These are phyloP conservation scores for Balaenoptera acutorostrata DNA, from an alignment of 2,113 vertebrate genomes.

Conservation along the genomic window DNA sequence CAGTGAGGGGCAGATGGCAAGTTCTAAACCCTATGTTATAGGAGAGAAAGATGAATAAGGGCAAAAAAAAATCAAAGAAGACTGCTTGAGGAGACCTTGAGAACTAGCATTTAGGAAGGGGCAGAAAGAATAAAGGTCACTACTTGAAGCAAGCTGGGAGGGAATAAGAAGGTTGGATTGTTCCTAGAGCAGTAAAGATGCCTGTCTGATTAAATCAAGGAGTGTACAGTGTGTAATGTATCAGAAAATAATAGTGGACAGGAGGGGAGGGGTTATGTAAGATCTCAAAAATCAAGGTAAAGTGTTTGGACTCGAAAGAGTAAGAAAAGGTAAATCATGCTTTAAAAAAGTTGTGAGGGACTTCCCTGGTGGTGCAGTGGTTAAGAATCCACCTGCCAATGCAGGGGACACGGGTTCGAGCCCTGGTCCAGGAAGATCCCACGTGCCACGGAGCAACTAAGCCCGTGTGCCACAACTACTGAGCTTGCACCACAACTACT, in stretches of 20 bases:
- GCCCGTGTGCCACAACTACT: no score
- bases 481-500: no score
- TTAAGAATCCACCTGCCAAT: no score
- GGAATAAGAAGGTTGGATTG: background rate
- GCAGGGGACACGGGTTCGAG: no score
- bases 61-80: background rate
- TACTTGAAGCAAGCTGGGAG: background rate
- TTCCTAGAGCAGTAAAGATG: background rate
- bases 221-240: background rate
- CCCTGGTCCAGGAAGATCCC: no score
- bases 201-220: background rate
- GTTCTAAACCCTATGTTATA: background rate
- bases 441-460: no score
- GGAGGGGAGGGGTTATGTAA: slow-evolving; percentile 24
- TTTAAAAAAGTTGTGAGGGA: background rate
- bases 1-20: background rate
- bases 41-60: background rate
- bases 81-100: background rate
- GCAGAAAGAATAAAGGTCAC: background rate
- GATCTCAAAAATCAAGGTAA: slow-evolving; percentile 18
- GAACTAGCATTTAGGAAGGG: background rate
- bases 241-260: slow-evolving; percentile 3
- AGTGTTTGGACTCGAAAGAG: background rate
- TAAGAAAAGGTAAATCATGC: background rate
- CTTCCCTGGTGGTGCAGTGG: no score